Evolutionary conservation across 2,797 vertebrate species (phyloP), one percentile per base, ranked within the genome.

Genomic region (Clarias laeviceps): DNA sequence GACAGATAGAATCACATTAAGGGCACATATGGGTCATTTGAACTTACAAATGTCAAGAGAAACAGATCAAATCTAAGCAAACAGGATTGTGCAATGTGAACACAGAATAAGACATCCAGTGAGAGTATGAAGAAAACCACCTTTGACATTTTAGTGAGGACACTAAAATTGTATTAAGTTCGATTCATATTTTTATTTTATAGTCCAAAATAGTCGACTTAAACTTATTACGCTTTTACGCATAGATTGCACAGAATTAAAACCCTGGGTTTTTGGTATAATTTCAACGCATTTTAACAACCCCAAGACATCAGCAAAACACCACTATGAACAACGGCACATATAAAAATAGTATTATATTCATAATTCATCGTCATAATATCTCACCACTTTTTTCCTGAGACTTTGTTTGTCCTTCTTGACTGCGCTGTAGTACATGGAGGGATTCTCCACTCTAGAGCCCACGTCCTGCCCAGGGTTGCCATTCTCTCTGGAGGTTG

Each of bases 301-400:
- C 81, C 84, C 78, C 85, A 88, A 77, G 84, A 84, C 77, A 84
- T 81, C 82, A 88, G 85, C 82, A 86, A 88, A 68, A 88, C 62
- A 84, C 79, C 86, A 84, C 86, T 84, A 80, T 84, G 84, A 84
- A 87, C 84, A 87, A 64, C 54, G 72, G 40, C 32, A 87, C 79
- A 87, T 62, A 64, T 66, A 77, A 68, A 82, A 78, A 78, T 79
- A 29, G 22, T 70, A 78, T 56, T 69, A 72, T 62, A 64, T 78
- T 82, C 73, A 80, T 78, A 80, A 83, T 86, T 87, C 82, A 88
- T 88, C 84, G 81, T 78, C 69, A 84, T 85, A 61, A 90, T 94
- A 94, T 95, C 95, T 96, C 95, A 96, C 95, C 95, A 96, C 95
- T 96, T 96, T 96, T 94, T 96, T 96, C 95, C 95, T 95, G 92